Conservation (phyloP, 2,797 vertebrate genomes). For the Hephaestus fuliginosus region DNA sequence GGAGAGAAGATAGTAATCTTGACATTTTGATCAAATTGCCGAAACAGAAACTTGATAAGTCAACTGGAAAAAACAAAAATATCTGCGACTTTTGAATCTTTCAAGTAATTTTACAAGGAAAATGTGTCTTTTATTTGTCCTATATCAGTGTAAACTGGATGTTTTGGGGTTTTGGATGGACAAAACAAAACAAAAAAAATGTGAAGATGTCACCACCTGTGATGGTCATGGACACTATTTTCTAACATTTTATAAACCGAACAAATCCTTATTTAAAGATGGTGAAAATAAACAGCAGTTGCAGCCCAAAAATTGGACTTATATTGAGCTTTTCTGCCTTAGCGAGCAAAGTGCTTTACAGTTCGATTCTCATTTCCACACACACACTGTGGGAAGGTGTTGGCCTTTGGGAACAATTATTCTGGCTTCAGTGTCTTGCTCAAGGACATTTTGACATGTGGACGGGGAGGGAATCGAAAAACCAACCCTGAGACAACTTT, state of each 20-base stretch:
- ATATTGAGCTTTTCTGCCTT: not conserved
- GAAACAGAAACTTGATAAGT: not conserved
- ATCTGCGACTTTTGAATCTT: not conserved
- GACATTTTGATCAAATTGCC: not conserved
- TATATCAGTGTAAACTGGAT: not conserved
- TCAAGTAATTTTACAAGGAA: not conserved
- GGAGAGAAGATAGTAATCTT: not conserved
- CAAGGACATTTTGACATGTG: conserved; percentile 19
- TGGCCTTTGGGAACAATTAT: not conserved
- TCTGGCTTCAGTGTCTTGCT: not conserved
- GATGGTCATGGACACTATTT: not conserved
- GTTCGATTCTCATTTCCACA: not conserved
- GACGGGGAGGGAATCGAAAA: not conserved
- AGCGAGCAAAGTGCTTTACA: not conserved
- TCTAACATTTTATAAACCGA: not conserved
- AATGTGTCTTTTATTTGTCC: not conserved
- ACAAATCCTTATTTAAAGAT: not conserved
- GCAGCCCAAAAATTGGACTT: not conserved
- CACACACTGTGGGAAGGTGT: not conserved
- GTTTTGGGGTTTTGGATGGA: not conserved
- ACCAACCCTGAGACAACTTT: not conserved
- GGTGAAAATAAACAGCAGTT: not conserved
- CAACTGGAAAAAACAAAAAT: not conserved
- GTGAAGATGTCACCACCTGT: not conserved
- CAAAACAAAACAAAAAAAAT: not conserved